Evolutionary conservation across 2,888 invertebrate species (phyloP).

Genomic region (Metacarcinus magister): DNA sequence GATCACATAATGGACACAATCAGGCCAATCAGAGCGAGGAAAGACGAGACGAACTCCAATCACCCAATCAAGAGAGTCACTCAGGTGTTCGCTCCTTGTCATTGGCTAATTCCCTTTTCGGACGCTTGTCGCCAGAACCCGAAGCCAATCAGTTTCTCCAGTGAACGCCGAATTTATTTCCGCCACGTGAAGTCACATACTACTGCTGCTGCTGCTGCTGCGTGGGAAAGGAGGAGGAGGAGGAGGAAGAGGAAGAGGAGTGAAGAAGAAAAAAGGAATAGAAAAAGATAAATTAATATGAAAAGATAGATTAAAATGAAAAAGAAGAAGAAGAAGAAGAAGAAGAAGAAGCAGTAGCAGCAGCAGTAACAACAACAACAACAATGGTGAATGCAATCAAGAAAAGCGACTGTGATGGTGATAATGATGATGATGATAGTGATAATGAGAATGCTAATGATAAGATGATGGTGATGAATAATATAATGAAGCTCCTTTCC

Average conservation of each 20-base stretch:
- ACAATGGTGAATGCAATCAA: not conserved
- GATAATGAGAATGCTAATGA: too few species aligned
- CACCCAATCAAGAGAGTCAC: constrained; percentile 7
- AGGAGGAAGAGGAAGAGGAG: not conserved
- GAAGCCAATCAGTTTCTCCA: not conserved
- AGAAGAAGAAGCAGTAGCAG: not conserved
- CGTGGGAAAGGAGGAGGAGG: not conserved
- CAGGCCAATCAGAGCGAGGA: not conserved
- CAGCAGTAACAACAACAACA: not conserved
- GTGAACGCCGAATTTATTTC: not conserved
- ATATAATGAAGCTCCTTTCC: too few species aligned
- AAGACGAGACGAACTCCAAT: not conserved
- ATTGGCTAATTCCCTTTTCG: not conserved
- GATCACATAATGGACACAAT: constrained; percentile 14
- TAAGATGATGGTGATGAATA: too few species aligned
- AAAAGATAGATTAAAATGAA: not conserved
- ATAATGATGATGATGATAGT: too few species aligned
- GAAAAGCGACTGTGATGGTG: too few species aligned
- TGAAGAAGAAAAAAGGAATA: not conserved
- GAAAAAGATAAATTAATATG: not conserved
- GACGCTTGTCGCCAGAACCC: not conserved
- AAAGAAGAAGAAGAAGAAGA: not conserved
- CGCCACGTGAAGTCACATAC: not conserved
- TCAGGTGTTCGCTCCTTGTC: constrained; percentile 4
- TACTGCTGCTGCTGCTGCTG: not conserved